A percentile compares a stretch with the other conserved stretches of the same genome.
Evolutionary conservation across 2,888 invertebrate species (phyloP).

Genomic region (Idaea aversata): DNA sequence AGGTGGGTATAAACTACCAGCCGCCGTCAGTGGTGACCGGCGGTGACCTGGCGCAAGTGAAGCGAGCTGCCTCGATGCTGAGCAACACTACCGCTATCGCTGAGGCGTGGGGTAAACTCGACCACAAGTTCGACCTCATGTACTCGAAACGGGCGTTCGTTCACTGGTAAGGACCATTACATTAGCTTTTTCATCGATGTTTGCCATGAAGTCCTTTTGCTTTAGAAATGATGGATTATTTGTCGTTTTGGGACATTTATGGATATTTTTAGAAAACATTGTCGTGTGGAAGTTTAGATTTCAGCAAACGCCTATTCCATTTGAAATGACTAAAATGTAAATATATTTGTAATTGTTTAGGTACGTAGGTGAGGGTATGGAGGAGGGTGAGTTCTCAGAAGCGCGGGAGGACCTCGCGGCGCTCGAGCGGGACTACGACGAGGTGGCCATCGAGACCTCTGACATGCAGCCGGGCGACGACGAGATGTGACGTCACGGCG

Average conservation of each 20-base stretch:
- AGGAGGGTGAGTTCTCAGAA: constrained; percentile 90
- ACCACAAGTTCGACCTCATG: constrained; percentile 97
- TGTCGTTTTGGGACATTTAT: no score
- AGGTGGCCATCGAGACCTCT: constrained; percentile 84
- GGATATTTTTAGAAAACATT: no score
- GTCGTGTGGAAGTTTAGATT: no score
- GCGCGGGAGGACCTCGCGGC: constrained; percentile 89
- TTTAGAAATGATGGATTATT: no score
- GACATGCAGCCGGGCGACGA: constrained; percentile 68
- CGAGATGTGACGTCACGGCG: constrained; percentile 51
- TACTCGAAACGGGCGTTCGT: constrained; percentile 96
- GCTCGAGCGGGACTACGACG: constrained; percentile 87
- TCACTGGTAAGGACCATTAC: constrained; percentile 86
- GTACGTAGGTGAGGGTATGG: constrained; percentile 92
- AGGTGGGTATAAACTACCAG: constrained; percentile 90
- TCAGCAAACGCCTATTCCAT: neutral
- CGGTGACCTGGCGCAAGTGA: constrained; percentile 89
- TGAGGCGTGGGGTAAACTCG: constrained; percentile 93
- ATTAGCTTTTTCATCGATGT: neutral
- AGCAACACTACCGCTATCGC: constrained; percentile 95
- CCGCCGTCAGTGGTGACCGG: constrained; percentile 88
- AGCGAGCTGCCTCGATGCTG: constrained; percentile 93
- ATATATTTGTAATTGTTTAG: constrained; percentile 47
- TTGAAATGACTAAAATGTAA: neutral
- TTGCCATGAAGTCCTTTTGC: no score